Evolutionary conservation across 2,888 invertebrate species (phyloP), one percentile per base, ranked within the genome.

Genomic region (Julus scandinavius): DNA sequence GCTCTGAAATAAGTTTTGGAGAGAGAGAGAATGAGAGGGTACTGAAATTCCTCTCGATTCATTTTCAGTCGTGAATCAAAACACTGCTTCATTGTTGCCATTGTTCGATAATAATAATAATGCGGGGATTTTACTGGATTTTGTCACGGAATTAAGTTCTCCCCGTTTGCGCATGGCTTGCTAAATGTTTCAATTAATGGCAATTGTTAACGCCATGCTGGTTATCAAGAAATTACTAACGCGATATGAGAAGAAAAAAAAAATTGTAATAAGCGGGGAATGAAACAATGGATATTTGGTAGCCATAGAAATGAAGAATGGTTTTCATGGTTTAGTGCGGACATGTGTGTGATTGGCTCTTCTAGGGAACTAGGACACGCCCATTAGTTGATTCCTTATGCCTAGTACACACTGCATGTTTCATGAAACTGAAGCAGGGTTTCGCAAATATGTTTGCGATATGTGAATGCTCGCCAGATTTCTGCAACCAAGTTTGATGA

Each of bases 61-160:
- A 63, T 63, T 63, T 63, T n/a, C 6, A n/a, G 58, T 54, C 17
- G 54, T 54, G 54, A 54, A 54, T 54, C 54, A 6, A n/a, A 63
- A 63, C 58, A 63, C 58, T 15, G 58, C n/a, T 63, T 63, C 58
- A 63, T 63, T 63, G 58, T 63, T 63, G 58, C 58, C 58, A n/a
- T 63, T 63, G 58, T 63, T 63, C 58, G 58, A 63, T 63, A 63
- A 63, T 63, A 63, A 63, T n/a, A 63, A 63, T 63, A 63, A 63
- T 63, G 58, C 58, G 58, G 58, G 58, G 58, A 63, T 63, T 63
- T 63, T 63, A 63, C 58, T 63, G 58, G 58, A 63, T 63, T 63
- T 63, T 63, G 58, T 63, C 58, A 63, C 58, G 58, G 58, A 63
- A 63, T 63, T 63, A 63, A 63, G 58, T 63, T 63, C 17, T 17